Evolutionary conservation across 2,888 invertebrate genomes (phyloP), one percentile per base, ranked within the genome.

Genomic region (Perithous albicinctus): DNA sequence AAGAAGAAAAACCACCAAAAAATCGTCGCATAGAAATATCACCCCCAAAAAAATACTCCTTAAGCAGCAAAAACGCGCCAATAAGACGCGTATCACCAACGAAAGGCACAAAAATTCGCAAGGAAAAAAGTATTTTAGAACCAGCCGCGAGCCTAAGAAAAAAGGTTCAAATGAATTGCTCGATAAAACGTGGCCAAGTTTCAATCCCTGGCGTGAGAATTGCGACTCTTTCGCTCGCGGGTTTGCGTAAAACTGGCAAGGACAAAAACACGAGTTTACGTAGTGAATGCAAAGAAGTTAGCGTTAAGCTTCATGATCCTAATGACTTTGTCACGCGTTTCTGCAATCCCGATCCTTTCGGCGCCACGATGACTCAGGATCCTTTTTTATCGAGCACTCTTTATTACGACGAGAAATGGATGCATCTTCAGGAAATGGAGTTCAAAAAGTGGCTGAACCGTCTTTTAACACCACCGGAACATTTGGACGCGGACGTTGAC

Each of bases 371-470:
- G 10, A 95, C 95, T 1, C 93, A 94, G 5, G 96, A 96, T 93
- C 96, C 96, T 2, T 96, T 96, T 87, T 90, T 95, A 43, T 95
- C 95, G 0, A 89, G 95, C 0, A 94, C 95, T 0, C 94, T 96
- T 89, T 96, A 95, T 88, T 94, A 95, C 85, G 96, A 96, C 87
- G 95, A 95, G 83, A 93, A 94, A 85, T 95, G 96, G 88, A 94
- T 97, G 0, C 94, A 95, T 59, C 94, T 95, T 78, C 96, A 97
- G 90, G 96, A 96, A 91, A 93, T 90, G 0, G 95, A 96, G 88
- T 96, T 97, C 80, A 96, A 95, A 88, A 96, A 96, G 86, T 97
- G 97, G 97, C 92, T 97, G 0, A 97, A 97, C 91, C 95, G 95
- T 7, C 93, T 97, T 67, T 93, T 97, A 6, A 95, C 96, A 2